Conservation (phyloP, 2,113 vertebrate genomes). For the Esox niger region DNA sequence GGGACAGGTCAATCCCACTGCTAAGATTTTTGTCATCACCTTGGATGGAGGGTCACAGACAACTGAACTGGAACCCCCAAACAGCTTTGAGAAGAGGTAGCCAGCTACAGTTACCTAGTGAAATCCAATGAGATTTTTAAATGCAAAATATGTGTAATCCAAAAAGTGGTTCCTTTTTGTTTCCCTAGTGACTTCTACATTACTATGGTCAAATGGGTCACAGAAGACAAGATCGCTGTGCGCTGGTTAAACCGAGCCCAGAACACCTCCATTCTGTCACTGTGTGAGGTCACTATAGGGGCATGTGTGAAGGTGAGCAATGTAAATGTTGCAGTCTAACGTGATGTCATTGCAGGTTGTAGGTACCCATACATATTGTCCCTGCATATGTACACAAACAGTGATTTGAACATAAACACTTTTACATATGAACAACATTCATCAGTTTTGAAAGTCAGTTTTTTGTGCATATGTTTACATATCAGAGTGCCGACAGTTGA, state of each 20-base stretch:
- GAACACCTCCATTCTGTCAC: constrained; percentile 65
- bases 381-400: no score
- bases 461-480: no score
- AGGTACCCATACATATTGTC: no score
- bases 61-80: constrained; percentile 62
- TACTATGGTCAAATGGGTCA: constrained; percentile 71
- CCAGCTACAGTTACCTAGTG: no score
- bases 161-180: not conserved
- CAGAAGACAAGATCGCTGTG: constrained; percentile 53
- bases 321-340: not conserved
- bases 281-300: constrained; percentile 55
- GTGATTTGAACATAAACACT: no score
- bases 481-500: no score
- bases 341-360: no score
- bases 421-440: no score
- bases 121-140: not conserved
- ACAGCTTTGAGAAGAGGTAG: constrained; percentile 67
- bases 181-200: constrained; percentile 63
- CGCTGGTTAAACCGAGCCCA: constrained; percentile 74
- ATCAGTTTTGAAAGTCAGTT: no score
- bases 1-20: constrained; percentile 69
- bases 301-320: constrained; percentile 57
- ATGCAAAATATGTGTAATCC: not conserved
- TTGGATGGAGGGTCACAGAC: constrained; percentile 62
- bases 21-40: constrained; percentile 58